A percentile compares a stretch with the other conserved stretches of the same genome.
Evolutionary conservation across 1,140 invertebrate genomes (phyloP).

Genomic region (Drosophila fuyamai): DNA sequence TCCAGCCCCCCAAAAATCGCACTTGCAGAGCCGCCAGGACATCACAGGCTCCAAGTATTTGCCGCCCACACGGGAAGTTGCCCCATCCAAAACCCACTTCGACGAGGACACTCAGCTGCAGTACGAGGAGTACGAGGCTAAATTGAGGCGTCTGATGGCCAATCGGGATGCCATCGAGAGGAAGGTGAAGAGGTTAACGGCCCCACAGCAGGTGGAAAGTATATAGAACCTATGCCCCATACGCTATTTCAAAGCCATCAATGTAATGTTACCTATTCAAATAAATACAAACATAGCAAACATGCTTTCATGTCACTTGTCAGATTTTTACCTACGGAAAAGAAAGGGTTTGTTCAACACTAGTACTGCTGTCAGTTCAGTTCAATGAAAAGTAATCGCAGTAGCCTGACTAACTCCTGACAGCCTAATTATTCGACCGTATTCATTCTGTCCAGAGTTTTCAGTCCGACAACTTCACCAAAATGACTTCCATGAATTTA

Average conservation of each 20-base stretch:
- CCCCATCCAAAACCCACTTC: too few species aligned
- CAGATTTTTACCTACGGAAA: too few species aligned
- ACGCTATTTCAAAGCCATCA: too few species aligned
- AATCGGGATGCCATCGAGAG: conserved; percentile 37
- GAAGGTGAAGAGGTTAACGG: conserved; percentile 11
- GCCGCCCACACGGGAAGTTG: neutral
- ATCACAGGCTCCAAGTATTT: neutral
- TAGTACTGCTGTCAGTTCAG: too few species aligned
- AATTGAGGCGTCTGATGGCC: conserved; percentile 15
- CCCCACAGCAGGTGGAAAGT: neutral
- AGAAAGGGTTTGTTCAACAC: too few species aligned
- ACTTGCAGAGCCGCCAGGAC: neutral
- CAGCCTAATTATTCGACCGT: neutral
- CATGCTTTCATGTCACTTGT: neutral
- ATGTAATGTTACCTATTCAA: neutral
- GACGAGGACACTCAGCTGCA: neutral
- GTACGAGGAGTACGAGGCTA: conserved; percentile 17
- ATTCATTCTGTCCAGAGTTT: neutral
- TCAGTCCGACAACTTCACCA: neutral
- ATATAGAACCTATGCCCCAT: neutral
- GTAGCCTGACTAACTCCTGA: neutral
- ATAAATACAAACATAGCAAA: neutral
- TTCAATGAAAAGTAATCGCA: too few species aligned
- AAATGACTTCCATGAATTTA: conserved; percentile 3
- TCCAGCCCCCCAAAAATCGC: neutral